These are phyloP conservation scores for Nibea coibor DNA, from an alignment of 2,113 vertebrate species.

Conservation along the genomic window DNA sequence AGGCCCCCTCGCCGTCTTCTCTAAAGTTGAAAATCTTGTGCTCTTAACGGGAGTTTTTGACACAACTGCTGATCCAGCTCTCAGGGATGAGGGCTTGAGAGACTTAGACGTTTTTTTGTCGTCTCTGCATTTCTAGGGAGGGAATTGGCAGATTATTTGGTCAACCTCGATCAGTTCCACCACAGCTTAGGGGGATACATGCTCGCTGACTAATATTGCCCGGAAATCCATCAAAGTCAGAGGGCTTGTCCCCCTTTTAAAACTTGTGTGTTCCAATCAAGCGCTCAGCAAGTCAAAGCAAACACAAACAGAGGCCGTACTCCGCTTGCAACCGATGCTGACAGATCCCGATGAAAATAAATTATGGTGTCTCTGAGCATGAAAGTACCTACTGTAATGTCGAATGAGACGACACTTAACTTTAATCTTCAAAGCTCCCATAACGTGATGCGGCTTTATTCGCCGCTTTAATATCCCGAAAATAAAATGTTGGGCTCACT, in stretches of 20 bases:
- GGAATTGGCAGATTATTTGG: constrained; percentile 87
- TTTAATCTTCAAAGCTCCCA: constrained; percentile 70
- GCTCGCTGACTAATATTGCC: constrained; percentile 80
- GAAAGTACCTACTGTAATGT: constrained; percentile 70
- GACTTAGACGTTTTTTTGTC: constrained; percentile 82
- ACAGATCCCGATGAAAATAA: constrained; percentile 67
- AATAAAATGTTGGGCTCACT: constrained; percentile 61
- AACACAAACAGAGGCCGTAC: constrained; percentile 61
- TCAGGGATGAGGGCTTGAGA: constrained; percentile 78
- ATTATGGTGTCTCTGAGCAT: constrained; percentile 65
- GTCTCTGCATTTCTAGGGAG: constrained; percentile 79
- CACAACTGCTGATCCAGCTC: constrained; percentile 84
- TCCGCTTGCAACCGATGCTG: constrained; percentile 43
- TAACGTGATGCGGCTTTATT: constrained; percentile 61
- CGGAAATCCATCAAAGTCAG: constrained; percentile 83
- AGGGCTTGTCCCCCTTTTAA: constrained; percentile 68
- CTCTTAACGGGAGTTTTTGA: constrained; percentile 76
- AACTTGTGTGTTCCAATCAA: constrained; percentile 69
- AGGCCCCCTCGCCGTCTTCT: constrained; percentile 58
- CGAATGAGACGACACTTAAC: constrained; percentile 56
- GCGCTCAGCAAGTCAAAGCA: constrained; percentile 63
- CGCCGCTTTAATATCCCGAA: constrained; percentile 57
- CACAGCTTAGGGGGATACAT: constrained; percentile 80
- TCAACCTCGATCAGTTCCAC: constrained; percentile 85
- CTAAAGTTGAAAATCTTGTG: constrained; percentile 74